Conservation (phyloP, 2,113 vertebrate species). For the Daubentonia madagascariensis region DNA sequence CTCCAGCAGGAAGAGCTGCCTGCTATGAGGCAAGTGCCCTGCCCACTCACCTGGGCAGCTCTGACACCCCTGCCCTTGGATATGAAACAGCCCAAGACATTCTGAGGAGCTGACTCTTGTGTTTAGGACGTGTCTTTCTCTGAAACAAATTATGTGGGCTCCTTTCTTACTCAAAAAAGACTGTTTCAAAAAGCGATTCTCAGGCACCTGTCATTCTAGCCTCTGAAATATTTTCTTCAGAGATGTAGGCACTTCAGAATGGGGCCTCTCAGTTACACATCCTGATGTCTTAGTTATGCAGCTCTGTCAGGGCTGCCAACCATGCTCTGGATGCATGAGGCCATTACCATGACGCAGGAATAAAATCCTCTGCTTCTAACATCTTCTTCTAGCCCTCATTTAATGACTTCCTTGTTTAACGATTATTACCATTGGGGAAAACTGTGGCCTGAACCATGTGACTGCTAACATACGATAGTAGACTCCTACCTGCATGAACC, state of each 20-base stretch:
- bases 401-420: no score
- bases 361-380: neutral
- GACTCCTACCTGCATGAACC: no score
- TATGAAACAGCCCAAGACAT: neutral
- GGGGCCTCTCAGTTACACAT: neutral
- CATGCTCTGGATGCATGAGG: neutral
- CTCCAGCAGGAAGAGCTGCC: constrained; percentile 12
- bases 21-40: neutral
- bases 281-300: neutral
- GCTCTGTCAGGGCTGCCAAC: neutral
- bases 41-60: neutral
- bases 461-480: no score
- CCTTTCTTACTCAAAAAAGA: constrained; percentile 14
- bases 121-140: neutral
- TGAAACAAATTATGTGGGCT: neutral
- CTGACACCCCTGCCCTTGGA: neutral
- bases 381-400: no score
- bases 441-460: no score
- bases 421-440: no score
- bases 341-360: neutral
- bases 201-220: neutral
- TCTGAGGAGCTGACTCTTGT: neutral
- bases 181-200: neutral
- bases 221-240: constrained; percentile 37
- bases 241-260: neutral